Evolutionary conservation across 2,888 invertebrate species (phyloP), one percentile per base, ranked within the genome.

Genomic region (Cheilosia pagana): DNA sequence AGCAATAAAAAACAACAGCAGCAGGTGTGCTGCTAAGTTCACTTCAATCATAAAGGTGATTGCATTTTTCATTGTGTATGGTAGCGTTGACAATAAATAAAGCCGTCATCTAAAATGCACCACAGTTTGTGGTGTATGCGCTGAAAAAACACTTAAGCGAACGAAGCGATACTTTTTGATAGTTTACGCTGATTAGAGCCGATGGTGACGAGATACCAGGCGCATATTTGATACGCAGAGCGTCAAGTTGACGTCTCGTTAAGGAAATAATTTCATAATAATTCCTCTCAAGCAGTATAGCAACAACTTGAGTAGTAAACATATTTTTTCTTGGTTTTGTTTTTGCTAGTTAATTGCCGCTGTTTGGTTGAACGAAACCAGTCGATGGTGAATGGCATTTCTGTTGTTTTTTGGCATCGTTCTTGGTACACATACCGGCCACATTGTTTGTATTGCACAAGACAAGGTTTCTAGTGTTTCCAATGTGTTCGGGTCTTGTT

Each of bases 241-340:
- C 77, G 12, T 67, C 48, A 57, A 41, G 45, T 25, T 50, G 41
- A 43, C 53, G 65, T 72, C 67, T 23, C 71, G 63, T 60, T 12
- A 59, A 70, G 25, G 5, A 55, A 67, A 62, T 41, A 72, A 78
- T 78, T 74, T 83, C 78, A 83, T 77, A 83, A 83, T 77, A 83
- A 72, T 71, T 71, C 59, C 53, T 60, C 35, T 50, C 35, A 50
- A 65, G 25, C 6, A 25, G 25, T 6, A 25, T 6, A 25, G 55
- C 45, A 4, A 10, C 57, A 50, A 35, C 45, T 41, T n/a, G 16
- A 52, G 43, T 3, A 12, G 31, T 48, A 62, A 35, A 82, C 60
- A 55, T 45, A 41, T 39, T 48, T 65, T 81, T 71, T 67, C n/a
- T 39, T 45, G 35, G 60, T 28, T 45, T 53, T 28, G 14, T 19